A percentile compares a stretch with the other conserved stretches of the same genome.
These are phyloP conservation scores for Knipowitschia caucasica DNA, from an alignment of 2,797 vertebrate species.

Conservation along the genomic window DNA sequence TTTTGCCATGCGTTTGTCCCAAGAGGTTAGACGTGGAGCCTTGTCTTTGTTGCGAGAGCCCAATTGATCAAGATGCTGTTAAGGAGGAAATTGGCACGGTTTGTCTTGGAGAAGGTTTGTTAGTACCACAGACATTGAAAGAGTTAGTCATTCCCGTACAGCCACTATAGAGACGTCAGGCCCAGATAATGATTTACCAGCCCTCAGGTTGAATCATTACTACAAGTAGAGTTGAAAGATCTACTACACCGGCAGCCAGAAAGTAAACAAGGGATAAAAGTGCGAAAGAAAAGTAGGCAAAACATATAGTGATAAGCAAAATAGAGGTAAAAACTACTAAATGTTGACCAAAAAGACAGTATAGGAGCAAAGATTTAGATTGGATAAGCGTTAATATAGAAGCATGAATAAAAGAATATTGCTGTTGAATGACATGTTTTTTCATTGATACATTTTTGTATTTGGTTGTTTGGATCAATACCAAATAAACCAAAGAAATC, in stretches of 20 bases:
- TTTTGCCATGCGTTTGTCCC: conserved; percentile 47
- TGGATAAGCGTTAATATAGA: conserved; percentile 20
- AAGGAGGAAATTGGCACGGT: conserved; percentile 22
- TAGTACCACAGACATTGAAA: conserved; percentile 89
- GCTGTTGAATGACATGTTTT: neutral
- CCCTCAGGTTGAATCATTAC: conserved; percentile 48
- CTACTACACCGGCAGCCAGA: conserved; percentile 68
- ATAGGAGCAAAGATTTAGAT: conserved; percentile 44
- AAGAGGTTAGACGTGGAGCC: conserved; percentile 32
- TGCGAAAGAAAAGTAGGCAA: conserved; percentile 33
- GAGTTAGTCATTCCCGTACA: conserved; percentile 69
- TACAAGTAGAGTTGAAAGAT: conserved; percentile 67
- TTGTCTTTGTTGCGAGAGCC: conserved; percentile 30
- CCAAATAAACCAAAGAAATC: neutral
- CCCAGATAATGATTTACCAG: conserved; percentile 65
- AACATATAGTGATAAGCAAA: conserved; percentile 24
- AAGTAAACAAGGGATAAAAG: conserved; percentile 55
- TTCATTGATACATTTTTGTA: neutral
- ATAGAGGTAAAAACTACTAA: conserved; percentile 35
- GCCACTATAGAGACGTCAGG: conserved; percentile 56
- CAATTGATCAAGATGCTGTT: conserved; percentile 36
- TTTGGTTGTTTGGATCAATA: neutral
- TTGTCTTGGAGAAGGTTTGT: conserved; percentile 57
- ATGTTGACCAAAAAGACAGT: conserved; percentile 35
- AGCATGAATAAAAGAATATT: conserved; percentile 17